These are phyloP conservation scores for Spisula subtruncata DNA, from an alignment of 2,888 invertebrate species.

Conservation along the genomic window DNA sequence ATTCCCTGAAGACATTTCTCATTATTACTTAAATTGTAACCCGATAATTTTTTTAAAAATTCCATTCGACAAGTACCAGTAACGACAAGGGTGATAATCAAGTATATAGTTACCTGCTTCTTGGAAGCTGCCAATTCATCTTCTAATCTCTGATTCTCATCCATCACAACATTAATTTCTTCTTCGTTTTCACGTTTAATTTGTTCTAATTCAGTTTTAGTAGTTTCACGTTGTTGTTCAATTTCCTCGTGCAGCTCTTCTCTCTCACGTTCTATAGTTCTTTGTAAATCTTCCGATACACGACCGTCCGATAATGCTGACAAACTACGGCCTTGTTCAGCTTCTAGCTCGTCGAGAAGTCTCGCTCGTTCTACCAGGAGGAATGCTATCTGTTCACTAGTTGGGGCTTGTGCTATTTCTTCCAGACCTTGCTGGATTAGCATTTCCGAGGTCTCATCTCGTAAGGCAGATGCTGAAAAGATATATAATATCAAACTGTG, in stretches of 20 bases:
- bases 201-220: conserved; percentile 75
- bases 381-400: conserved; percentile 88
- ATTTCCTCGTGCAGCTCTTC: conserved; percentile 87
- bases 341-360: conserved; percentile 88
- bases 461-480: conserved; percentile 72
- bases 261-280: conserved; percentile 87
- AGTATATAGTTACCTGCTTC: conserved; percentile 75
- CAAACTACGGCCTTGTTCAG: conserved; percentile 76
- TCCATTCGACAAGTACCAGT: too few species aligned
- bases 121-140: conserved; percentile 75
- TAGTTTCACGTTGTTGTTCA: conserved; percentile 84
- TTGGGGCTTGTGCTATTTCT: conserved; percentile 87
- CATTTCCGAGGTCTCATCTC: conserved; percentile 86
- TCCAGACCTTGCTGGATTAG: conserved; percentile 87
- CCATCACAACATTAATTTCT: conserved; percentile 83
- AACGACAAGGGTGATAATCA: not conserved
- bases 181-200: conserved; percentile 84
- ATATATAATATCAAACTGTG: not conserved
- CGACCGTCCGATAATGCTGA: conserved; percentile 69
- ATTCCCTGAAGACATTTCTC: too few species aligned
- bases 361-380: conserved; percentile 88
- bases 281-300: conserved; percentile 77
- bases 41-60: too few species aligned
- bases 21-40: too few species aligned
- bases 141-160: conserved; percentile 83